Evolutionary conservation across 2,113 vertebrate genomes (phyloP).

Genomic region (Abramis brama): DNA sequence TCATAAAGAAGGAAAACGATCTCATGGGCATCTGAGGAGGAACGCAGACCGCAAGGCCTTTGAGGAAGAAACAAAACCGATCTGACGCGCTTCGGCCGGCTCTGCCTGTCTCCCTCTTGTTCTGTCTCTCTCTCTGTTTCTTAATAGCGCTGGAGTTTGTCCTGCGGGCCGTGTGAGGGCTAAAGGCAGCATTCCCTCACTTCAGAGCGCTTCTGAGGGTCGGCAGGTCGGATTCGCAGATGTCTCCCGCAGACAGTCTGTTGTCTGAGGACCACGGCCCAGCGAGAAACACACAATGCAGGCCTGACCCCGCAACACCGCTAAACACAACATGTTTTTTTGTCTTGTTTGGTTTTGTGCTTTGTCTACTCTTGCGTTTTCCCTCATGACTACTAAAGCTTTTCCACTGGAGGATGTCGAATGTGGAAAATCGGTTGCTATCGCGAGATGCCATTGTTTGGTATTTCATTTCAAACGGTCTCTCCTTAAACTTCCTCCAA

Average conservation of each 20-base stretch:
- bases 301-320: slow-evolving; percentile 59
- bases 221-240: slow-evolving; percentile 87
- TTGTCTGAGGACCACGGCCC: slow-evolving; percentile 88
- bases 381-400: slow-evolving; percentile 52
- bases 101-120: slow-evolving; percentile 35
- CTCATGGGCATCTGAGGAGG: slow-evolving; percentile 72
- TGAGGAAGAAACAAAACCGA: slow-evolving; percentile 64
- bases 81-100: slow-evolving; percentile 53
- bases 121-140: slow-evolving; percentile 53
- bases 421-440: slow-evolving; percentile 59
- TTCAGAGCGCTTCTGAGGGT: slow-evolving; percentile 89
- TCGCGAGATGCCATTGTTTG: slow-evolving; percentile 68
- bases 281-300: slow-evolving; percentile 84
- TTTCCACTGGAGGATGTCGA: slow-evolving; percentile 67
- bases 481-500: slow-evolving; percentile 78
- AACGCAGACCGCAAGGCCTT: slow-evolving; percentile 66
- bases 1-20: slow-evolving; percentile 79
- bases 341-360: slow-evolving; percentile 46
- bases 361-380: slow-evolving; percentile 71
- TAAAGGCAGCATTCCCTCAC: slow-evolving; percentile 79
- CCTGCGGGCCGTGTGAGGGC: slow-evolving; percentile 75
- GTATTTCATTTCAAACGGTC: slow-evolving; percentile 70
- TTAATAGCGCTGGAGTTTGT: slow-evolving; percentile 68
- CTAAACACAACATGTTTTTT: slow-evolving; percentile 45
- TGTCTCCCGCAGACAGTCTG: slow-evolving; percentile 87